Evolutionary conservation across 2,888 invertebrate species (phyloP), one percentile per base, ranked within the genome.

Genomic region (Microplitis deprimator): DNA sequence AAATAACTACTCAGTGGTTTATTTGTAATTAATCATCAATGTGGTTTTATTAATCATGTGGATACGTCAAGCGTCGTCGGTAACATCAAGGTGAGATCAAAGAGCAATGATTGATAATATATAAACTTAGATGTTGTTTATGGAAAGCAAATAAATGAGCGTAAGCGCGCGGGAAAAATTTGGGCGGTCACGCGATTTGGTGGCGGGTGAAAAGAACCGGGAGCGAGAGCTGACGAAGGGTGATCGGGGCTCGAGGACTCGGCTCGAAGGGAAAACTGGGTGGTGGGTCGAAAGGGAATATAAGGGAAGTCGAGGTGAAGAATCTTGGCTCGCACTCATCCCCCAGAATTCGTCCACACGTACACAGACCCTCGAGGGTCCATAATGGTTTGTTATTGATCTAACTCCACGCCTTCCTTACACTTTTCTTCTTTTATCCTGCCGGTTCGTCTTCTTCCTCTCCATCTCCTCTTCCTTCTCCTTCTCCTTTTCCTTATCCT

Each of bases 321-420:
- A 65, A 75, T 72, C 71, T 59, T 75, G 50, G 29, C 69, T 50
- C 75, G 67, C 41, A 69, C 68, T 62, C 62, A 64, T 61, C 68
- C 73, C 67, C 68, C 73, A 75, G 70, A 68, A 72, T 50, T 77
- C 77, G 68, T 76, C 77, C 78, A 79, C 77, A 78, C 77, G 78
- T 73, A 82, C 80, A 82, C 80, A 82, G 80, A 81, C 82, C 81
- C 75, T 64, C 79, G 83, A 84, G 82, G 81, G 83, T 84, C 85
- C 85, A 85, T 88, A 88, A 88, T 87, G 87, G 87, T 87, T 88
- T 87, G 85, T 88, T 88, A 88, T 88, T 88, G 88, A 88, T 88
- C 87, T 87, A 87, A 85, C 87, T 85, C 84, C 78, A 82, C 83
- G 84, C 81, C 83, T 85, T 86, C 82, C 85, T 85, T 83, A 83